A percentile compares a stretch with the other conserved stretches of the same genome.
These are phyloP conservation scores for Phylloscopus collybita DNA, from an alignment of 2,797 vertebrate species.

Conservation along the genomic window DNA sequence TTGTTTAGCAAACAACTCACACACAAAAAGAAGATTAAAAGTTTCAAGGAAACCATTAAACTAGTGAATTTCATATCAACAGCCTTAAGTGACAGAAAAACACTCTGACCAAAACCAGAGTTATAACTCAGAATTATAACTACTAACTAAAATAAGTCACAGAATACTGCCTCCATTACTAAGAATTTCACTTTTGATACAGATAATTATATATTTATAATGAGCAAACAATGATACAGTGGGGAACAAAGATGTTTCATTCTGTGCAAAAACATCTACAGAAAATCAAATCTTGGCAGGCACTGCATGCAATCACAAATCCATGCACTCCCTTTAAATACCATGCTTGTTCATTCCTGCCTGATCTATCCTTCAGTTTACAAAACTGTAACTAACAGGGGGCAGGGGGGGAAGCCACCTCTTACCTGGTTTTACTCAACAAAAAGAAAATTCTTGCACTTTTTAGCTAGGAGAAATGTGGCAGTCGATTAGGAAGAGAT, in stretches of 20 bases:
- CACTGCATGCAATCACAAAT: background rate
- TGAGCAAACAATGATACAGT: background rate
- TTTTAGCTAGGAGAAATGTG: background rate
- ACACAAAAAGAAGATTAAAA: background rate
- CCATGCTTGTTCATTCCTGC: slow-evolving; percentile 7
- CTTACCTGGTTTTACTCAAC: slow-evolving; percentile 40
- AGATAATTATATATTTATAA: background rate
- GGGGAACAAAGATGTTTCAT: background rate
- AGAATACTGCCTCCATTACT: background rate
- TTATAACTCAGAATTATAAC: background rate
- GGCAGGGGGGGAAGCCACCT: background rate
- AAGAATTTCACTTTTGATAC: background rate
- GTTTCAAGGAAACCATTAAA: background rate
- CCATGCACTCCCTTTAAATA: background rate
- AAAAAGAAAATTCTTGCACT: background rate
- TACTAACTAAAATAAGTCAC: background rate
- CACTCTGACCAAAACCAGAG: background rate
- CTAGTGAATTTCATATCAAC: background rate
- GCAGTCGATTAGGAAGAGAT: background rate
- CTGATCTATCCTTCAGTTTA: background rate
- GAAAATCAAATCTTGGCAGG: slow-evolving; percentile 20
- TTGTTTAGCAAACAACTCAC: background rate
- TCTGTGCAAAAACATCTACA: background rate
- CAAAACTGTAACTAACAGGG: background rate
- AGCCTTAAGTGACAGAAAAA: background rate